Percentiles rank a stretch among this genome's conserved stretches.
These are phyloP conservation scores for Polydesmus complanatus DNA, from an alignment of 2,888 invertebrate genomes.

Conservation along the genomic window DNA sequence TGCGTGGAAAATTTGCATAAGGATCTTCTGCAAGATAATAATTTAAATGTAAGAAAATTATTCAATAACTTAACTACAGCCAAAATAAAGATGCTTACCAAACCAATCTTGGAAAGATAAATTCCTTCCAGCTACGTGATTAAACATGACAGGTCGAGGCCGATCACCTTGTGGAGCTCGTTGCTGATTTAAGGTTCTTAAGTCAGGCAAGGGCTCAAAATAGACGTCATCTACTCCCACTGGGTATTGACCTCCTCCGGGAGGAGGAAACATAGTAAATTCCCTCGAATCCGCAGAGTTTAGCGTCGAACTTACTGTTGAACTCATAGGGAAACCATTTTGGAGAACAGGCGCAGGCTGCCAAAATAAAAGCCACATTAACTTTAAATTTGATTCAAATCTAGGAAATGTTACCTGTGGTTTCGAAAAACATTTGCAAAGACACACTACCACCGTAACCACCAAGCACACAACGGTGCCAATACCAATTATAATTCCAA, in stretches of 20 bases:
- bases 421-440: background rate
- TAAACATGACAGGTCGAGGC: constrained; percentile 23
- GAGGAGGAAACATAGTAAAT: constrained; percentile 17
- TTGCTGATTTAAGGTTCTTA: constrained; percentile 2
- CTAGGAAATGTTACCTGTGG: too few relatives aligned
- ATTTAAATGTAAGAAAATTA: background rate
- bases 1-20: constrained; percentile 53
- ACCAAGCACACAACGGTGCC: background rate
- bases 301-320: background rate
- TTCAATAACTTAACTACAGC: background rate
- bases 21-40: constrained; percentile 33
- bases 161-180: background rate
- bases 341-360: background rate
- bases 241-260: background rate
- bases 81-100: constrained; percentile 15
- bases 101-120: constrained; percentile 36
- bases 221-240: constrained; percentile 10
- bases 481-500: background rate
- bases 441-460: background rate
- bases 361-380: background rate
- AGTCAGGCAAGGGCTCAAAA: constrained; percentile 18
- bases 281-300: background rate
- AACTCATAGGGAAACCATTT: background rate
- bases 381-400: background rate
- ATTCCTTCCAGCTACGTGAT: constrained; percentile 28